phyloP scores from a whole-genome alignment of 2,113 vertebrate species.

The Indicator maculatus region DNA sequence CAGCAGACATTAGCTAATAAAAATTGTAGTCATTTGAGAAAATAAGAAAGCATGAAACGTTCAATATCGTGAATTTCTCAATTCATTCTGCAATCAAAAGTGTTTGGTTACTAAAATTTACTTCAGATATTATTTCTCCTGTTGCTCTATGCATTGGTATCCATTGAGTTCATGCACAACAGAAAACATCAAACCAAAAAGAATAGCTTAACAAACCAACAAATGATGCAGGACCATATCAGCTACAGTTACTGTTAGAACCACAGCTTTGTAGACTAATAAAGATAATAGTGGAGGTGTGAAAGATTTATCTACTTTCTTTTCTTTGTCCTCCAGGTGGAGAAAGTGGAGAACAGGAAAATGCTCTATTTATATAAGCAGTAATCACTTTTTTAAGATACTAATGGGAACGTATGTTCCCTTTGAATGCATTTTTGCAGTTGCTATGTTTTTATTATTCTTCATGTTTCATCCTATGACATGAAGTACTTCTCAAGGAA shows the following conservation, averaged over 20 bases:
- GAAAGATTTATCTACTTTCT: not conserved
- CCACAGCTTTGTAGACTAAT: not conserved
- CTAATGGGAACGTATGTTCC: not conserved
- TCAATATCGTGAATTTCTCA: not conserved
- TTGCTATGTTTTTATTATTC: not conserved
- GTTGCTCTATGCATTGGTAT: not conserved
- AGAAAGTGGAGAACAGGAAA: not conserved
- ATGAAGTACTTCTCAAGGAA: not conserved
- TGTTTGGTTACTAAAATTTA: not conserved
- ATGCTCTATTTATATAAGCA: not conserved
- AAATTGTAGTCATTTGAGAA: not conserved
- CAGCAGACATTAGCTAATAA: not conserved
- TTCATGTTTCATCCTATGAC: not conserved
- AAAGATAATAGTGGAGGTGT: not conserved
- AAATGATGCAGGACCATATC: not conserved
- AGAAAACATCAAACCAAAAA: not conserved
- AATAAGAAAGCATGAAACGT: not conserved
- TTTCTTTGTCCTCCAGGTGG: not conserved
- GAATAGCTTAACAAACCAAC: not conserved
- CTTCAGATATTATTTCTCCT: not conserved
- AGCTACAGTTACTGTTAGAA: not conserved
- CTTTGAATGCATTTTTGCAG: not conserved
- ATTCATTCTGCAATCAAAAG: not conserved
- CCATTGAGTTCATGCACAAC: not conserved
- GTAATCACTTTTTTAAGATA: not conserved